Base-by-base conservation (phyloP, 2,888 invertebrate genomes). In the Gortyna flavago region DNA sequence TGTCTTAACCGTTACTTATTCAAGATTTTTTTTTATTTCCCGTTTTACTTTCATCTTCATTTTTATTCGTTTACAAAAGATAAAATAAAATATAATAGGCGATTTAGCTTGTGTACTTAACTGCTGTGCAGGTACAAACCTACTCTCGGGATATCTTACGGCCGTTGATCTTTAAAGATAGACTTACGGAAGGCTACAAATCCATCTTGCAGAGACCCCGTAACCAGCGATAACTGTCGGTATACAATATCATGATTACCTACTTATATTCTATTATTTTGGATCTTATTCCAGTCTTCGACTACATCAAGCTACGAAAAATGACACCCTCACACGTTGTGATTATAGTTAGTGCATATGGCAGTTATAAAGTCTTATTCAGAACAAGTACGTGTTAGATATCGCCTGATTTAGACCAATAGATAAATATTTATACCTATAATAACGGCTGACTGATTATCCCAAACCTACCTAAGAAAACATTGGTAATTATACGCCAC, bases 1-100 rank as follows among this genome's bases (percentile, higher is more conserved):
- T 54, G 6, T 48, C 16, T 21, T 38, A 38, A 69, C 18, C 2
- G 21, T 48, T 35, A 57, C 0, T 70, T 72, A 59, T 66, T 61
- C 51, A 59, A 16, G 16, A n/a, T 54, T 11, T 70, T 59, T 11
- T 21, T 44, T 79, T 44, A 80, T 79, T 35, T 61, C 25, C 35
- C 29, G 35, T 44, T 73, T 48, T 8, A 25, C 21, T 18, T 44
- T 54, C 11, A 35, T 61, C 51, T 35, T 54, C 25, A 6, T 44
- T 51, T 73, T 35, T 16, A 54, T 66, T 65, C 21, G 18, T 29
- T 65, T 18, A 57, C 38, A 48, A 8, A 21, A n/a, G 1, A 35
- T 35, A 13, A 21, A 32, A 57, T 54, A n/a, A 18, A 69, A 69
- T 41, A 38, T 29, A 18, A n/a, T 71, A 25, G 6, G n/a, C 13